Percentiles rank a stretch among this genome's conserved stretches.
phyloP scores from a whole-genome alignment of 2,113 vertebrate species.

The Natator depressus region DNA sequence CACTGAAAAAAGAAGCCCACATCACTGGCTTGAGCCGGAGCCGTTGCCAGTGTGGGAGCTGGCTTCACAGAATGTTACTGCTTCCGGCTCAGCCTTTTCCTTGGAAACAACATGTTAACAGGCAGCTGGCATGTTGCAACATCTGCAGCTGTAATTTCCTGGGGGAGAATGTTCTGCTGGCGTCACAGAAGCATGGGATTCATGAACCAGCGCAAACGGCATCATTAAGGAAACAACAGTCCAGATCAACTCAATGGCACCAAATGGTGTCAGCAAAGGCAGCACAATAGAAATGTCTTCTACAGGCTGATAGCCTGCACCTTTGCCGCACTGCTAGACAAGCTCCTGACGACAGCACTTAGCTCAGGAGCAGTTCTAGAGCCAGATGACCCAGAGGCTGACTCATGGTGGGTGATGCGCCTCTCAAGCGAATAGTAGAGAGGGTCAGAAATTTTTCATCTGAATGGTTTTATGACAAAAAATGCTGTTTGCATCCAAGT shows the following conservation, averaged over 20 bases:
- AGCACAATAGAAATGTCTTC: background rate
- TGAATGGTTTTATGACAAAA: background rate
- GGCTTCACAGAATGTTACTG: background rate
- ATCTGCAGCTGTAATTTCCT: background rate
- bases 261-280: background rate
- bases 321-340: background rate
- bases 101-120: background rate
- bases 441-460: background rate
- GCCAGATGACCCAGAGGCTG: background rate
- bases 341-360: background rate
- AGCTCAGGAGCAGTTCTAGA: accelerated
- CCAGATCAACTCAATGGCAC: background rate
- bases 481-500: background rate
- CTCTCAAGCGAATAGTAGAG: background rate
- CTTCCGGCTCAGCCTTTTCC: background rate
- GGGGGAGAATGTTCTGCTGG: accelerated
- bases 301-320: background rate
- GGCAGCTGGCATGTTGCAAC: background rate
- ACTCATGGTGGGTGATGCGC: background rate
- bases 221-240: background rate
- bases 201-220: background rate
- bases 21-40: background rate
- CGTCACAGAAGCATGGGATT: background rate
- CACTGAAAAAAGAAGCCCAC: conserved; percentile 3
- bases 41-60: accelerated